Conservation (phyloP, 1,140 invertebrate genomes). For the Periplaneta americana region DNA sequence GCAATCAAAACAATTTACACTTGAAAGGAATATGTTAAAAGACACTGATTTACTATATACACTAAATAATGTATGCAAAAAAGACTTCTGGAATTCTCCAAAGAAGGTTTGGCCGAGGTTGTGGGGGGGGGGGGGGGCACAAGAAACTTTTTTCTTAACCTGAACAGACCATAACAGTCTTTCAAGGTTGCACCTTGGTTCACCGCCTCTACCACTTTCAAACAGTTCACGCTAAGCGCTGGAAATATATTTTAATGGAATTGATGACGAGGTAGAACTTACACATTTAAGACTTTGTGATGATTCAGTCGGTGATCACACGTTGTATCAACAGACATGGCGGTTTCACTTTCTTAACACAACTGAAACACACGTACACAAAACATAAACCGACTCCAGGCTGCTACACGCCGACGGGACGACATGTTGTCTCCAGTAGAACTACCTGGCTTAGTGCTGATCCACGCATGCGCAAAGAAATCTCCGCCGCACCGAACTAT, state of each 20-base stretch:
- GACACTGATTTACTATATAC: no score
- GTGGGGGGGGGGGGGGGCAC: neutral
- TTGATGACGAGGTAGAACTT: neutral
- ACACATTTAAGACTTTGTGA: neutral
- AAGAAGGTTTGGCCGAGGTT: neutral
- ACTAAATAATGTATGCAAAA: no score
- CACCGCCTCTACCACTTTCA: neutral
- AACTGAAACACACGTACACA: neutral
- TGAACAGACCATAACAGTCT: neutral
- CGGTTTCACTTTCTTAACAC: neutral
- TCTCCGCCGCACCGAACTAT: neutral
- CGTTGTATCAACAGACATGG: neutral
- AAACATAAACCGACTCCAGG: no score
- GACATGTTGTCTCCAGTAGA: neutral
- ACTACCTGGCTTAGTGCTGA: neutral
- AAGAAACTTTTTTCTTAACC: neutral
- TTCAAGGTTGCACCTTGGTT: neutral
- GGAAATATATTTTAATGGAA: neutral
- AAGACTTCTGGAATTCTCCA: no score
- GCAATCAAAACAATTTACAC: neutral
- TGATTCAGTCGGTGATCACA: neutral
- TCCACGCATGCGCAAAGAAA: neutral
- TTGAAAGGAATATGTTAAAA: no score
- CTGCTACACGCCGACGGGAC: neutral
- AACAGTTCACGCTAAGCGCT: neutral